Evolutionary conservation across 2,113 vertebrate species (phyloP).

Genomic region (Camelus dromedarius): DNA sequence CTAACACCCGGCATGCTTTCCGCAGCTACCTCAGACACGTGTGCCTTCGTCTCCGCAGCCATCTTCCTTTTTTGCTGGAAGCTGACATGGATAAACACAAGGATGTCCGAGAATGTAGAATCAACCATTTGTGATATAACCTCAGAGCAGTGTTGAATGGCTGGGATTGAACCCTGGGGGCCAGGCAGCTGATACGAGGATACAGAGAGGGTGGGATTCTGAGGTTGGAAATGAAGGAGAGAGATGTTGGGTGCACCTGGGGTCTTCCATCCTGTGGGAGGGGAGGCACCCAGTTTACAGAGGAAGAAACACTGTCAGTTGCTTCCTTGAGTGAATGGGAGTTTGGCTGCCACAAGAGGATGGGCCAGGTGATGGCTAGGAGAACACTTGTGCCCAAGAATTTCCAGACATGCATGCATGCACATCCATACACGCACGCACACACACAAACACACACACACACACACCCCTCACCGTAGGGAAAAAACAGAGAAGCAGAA

Average conservation of each 20-base stretch:
- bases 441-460: too few relatives aligned
- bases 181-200: neutral
- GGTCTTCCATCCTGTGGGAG: neutral
- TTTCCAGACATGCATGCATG: neutral
- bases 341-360: neutral
- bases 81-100: conserved; percentile 22
- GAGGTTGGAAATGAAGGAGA: neutral
- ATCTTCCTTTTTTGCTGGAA: conserved; percentile 48
- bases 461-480: rapidly evolving
- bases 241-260: rapidly evolving
- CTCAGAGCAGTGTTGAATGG: neutral
- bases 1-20: neutral
- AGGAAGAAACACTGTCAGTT: neutral
- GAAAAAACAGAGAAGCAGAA: neutral
- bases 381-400: neutral
- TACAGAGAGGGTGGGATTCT: neutral
- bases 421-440: neutral
- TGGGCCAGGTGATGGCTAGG: neutral
- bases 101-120: neutral
- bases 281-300: rapidly evolving
- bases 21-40: neutral
- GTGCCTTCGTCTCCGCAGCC: conserved; percentile 42
- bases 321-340: neutral
- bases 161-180: rapidly evolving
- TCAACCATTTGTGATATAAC: neutral